phyloP scores from a whole-genome alignment of 1,140 invertebrate species.

The Rhyacophila brunnea region DNA sequence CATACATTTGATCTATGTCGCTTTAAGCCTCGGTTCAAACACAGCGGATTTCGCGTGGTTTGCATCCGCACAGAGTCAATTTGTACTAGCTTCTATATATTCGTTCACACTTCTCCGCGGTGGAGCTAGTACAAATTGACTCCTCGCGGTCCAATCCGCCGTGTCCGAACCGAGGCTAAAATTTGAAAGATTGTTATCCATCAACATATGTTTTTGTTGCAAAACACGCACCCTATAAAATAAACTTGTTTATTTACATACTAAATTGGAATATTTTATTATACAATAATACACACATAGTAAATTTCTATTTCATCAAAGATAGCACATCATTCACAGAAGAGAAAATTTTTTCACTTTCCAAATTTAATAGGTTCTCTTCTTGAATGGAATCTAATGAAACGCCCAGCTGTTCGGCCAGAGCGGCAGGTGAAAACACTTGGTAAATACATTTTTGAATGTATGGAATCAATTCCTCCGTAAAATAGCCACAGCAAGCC shows the following conservation, averaged over 20 bases:
- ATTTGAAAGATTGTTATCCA: too few species aligned
- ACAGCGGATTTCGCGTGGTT: too few species aligned
- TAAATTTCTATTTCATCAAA: conserved; percentile 5
- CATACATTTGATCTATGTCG: too few species aligned
- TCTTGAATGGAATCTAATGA: conserved; percentile 73
- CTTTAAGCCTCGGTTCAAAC: too few species aligned
- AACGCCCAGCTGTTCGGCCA: conserved; percentile 73
- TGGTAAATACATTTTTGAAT: conserved; percentile 80
- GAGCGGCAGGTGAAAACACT: conserved; percentile 74
- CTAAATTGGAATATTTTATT: background rate
- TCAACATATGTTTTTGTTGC: too few species aligned
- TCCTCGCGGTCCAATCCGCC: too few species aligned
- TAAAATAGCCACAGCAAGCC: conserved; percentile 74
- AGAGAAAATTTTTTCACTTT: conserved; percentile 31
- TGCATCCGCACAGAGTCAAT: too few species aligned
- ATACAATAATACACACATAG: background rate
- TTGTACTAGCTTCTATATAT: too few species aligned
- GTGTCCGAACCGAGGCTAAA: too few species aligned
- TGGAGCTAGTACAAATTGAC: too few species aligned
- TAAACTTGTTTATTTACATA: background rate
- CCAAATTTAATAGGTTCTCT: conserved; percentile 54
- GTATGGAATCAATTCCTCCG: conserved; percentile 80
- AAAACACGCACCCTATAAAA: too few species aligned
- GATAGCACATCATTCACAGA: conserved; percentile 16
- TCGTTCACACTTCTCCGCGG: too few species aligned